phyloP scores from a whole-genome alignment of 2,888 invertebrate species.

The Drosophila cognata region DNA sequence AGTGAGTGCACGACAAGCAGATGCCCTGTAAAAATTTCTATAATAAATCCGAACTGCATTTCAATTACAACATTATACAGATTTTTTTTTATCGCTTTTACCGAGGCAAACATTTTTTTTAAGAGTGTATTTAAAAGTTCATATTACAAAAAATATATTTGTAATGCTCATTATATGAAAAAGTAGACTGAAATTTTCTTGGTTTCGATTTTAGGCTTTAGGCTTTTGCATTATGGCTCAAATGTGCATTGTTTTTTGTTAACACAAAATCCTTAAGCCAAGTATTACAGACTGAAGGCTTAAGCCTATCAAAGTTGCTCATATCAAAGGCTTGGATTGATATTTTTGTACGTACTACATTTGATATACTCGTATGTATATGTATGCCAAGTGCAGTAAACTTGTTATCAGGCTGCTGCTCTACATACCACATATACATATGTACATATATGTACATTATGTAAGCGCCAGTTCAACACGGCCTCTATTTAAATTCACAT shows the following conservation, averaged over 20 bases:
- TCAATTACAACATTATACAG: not conserved
- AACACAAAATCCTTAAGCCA: not conserved
- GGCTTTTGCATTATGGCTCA: not conserved
- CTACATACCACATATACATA: not conserved
- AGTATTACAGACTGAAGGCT: not conserved
- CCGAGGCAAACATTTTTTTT: not conserved
- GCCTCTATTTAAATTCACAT: not conserved
- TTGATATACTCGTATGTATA: not conserved
- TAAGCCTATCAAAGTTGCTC: not conserved
- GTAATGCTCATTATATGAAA: not conserved
- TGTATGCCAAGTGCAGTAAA: not conserved
- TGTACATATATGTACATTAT: not conserved
- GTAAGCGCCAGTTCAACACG: not conserved
- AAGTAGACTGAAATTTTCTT: not conserved
- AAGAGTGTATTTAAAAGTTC: not conserved
- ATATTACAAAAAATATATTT: not conserved
- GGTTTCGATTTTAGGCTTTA: not conserved
- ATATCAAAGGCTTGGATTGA: not conserved
- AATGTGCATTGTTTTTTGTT: not conserved
- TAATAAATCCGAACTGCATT: too few species aligned
- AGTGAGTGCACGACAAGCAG: not conserved
- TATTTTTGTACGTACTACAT: not conserved
- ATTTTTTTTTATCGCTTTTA: not conserved
- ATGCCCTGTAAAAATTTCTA: conserved; percentile 9
- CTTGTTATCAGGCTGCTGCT: not conserved